These are phyloP conservation scores for Anabacerthia variegaticeps DNA, from an alignment of 2,797 vertebrate species.

Conservation along the genomic window DNA sequence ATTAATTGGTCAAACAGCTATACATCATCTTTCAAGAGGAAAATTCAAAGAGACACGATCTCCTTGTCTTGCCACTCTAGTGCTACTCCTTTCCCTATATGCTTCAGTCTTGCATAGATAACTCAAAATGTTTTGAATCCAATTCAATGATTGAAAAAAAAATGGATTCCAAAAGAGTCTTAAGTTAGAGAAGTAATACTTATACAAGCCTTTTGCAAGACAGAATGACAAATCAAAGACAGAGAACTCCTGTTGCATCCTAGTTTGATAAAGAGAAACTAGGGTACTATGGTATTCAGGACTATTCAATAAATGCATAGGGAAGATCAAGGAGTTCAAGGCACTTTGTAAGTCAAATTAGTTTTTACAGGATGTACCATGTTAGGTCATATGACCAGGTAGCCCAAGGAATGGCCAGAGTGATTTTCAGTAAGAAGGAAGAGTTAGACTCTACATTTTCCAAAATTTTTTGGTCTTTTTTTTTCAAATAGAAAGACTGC, in stretches of 20 bases:
- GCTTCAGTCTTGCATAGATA: not conserved
- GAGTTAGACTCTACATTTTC: not conserved
- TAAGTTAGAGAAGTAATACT: not conserved
- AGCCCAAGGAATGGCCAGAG: not conserved
- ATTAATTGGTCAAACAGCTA: not conserved
- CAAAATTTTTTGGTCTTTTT: not conserved
- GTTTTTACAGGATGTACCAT: not conserved
- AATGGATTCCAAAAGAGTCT: not conserved
- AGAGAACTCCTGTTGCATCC: not conserved
- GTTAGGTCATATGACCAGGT: not conserved
- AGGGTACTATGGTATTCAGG: not conserved
- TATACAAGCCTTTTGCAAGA: not conserved
- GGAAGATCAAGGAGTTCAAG: not conserved
- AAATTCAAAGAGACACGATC: not conserved
- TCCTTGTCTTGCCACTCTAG: not conserved
- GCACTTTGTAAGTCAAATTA: not conserved
- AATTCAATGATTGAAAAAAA: not conserved
- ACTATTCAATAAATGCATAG: not conserved
- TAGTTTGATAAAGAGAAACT: not conserved
- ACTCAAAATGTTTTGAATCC: not conserved
- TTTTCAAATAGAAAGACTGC: not conserved
- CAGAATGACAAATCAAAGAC: not conserved
- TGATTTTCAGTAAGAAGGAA: not conserved
- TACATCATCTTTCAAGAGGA: not conserved
- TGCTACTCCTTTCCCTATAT: not conserved